These are phyloP conservation scores for Metellina segmentata DNA, from an alignment of 2,888 invertebrate genomes.

Conservation along the genomic window DNA sequence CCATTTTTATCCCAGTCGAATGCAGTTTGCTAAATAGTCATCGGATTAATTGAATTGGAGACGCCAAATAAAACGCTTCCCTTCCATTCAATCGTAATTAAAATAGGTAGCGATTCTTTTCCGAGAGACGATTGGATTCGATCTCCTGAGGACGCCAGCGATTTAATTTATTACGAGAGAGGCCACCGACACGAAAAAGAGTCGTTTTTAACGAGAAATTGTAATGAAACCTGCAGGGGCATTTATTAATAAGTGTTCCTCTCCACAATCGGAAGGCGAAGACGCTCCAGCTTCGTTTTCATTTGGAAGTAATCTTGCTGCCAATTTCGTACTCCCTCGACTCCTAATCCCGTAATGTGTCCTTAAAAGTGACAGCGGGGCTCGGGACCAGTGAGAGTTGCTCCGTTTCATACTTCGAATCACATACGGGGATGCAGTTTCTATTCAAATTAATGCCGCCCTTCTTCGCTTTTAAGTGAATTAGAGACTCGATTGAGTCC, in stretches of 20 bases:
- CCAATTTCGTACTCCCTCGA: constrained; percentile 24
- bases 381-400: neutral
- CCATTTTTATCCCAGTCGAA: too few relatives aligned
- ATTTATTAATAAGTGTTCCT: constrained; percentile 15
- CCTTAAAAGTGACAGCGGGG: constrained; percentile 50
- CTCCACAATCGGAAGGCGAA: constrained; percentile 5
- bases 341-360: constrained; percentile 50
- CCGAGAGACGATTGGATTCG: too few relatives aligned
- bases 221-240: neutral
- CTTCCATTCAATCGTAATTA: too few relatives aligned
- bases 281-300: constrained; percentile 36
- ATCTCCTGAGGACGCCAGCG: neutral
- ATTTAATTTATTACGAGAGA: constrained; percentile 14
- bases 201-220: neutral
- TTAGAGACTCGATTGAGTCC: constrained; percentile 33
- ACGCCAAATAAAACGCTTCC: too few relatives aligned
- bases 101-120: too few relatives aligned
- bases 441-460: constrained; percentile 48
- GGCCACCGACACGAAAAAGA: neutral
- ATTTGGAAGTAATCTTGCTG: constrained; percentile 54
- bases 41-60: too few relatives aligned
- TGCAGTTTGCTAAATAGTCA: too few relatives aligned
- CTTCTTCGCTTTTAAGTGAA: constrained; percentile 21
- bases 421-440: constrained; percentile 12
- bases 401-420: constrained; percentile 18